These are phyloP conservation scores for Esox niger DNA, from an alignment of 2,113 vertebrate genomes.

Conservation along the genomic window DNA sequence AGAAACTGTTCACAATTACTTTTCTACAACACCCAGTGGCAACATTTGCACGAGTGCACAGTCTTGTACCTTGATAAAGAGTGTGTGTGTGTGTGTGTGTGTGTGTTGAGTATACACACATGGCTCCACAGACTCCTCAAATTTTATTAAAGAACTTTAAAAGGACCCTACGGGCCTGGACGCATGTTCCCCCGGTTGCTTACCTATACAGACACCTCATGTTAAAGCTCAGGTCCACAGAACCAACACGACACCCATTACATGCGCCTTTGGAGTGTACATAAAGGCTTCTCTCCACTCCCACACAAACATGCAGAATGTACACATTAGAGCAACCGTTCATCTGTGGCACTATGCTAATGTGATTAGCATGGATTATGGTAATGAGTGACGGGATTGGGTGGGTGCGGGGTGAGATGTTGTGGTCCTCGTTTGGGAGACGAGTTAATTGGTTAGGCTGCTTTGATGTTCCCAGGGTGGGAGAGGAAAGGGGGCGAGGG, in stretches of 20 bases:
- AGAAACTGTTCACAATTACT: too few species aligned
- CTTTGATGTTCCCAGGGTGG: conserved; percentile 67
- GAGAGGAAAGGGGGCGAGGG: conserved; percentile 21
- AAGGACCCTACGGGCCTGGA: not conserved
- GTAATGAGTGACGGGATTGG: conserved; percentile 59
- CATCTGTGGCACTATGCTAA: conserved; percentile 65
- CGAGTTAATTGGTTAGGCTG: conserved; percentile 71
- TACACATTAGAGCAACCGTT: conserved; percentile 30
- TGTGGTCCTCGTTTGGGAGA: conserved; percentile 57
- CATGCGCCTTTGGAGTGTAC: not conserved
- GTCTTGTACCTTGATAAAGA: not conserved
- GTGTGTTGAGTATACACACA: not conserved
- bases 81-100: not conserved
- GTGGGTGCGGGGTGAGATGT: conserved; percentile 29
- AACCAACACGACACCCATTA: conserved; percentile 2
- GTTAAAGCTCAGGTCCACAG: not conserved
- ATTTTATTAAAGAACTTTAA: not conserved
- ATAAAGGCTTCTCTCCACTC: conserved; percentile 6
- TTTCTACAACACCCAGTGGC: too few species aligned
- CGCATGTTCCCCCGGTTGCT: not conserved
- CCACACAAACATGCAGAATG: conserved; percentile 19
- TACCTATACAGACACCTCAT: conserved; percentile 7
- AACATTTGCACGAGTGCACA: not conserved
- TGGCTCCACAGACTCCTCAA: not conserved
- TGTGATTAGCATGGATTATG: conserved; percentile 78